Conservation (phyloP, 2,797 vertebrate species). For the Hafferia zeledoni region DNA sequence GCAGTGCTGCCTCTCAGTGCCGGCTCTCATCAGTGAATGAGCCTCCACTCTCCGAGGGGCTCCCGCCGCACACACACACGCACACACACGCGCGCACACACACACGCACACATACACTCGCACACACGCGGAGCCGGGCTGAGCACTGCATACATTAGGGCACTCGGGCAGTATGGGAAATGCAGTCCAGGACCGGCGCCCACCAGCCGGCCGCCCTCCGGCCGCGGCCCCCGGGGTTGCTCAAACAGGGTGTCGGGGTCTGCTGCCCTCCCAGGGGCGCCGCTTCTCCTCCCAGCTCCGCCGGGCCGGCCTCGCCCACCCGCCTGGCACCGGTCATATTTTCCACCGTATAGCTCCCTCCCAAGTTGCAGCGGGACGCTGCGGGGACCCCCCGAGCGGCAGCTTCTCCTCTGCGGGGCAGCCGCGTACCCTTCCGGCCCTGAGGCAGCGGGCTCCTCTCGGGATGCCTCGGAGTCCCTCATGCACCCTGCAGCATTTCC, state of each 20-base stretch:
- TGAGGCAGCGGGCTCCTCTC: neutral
- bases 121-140: conserved; percentile 72
- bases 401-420: neutral
- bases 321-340: neutral
- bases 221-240: neutral
- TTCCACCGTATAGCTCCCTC: neutral
- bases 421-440: neutral
- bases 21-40: conserved; percentile 89
- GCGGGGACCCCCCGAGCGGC: neutral
- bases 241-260: neutral
- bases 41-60: conserved; percentile 79
- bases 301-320: neutral
- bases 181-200: conserved; percentile 83
- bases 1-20: conserved; percentile 95
- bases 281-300: neutral
- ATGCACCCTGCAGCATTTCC: neutral
- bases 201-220: conserved; percentile 30
- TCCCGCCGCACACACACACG: conserved; percentile 64
- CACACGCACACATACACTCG: conserved; percentile 66
- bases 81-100: conserved; percentile 35
- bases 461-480: neutral
- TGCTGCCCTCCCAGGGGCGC: neutral
- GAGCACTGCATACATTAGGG: conserved; percentile 85
- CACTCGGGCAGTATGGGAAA: conserved; percentile 90
- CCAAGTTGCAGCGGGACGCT: neutral